Base-by-base conservation (phyloP, 2,113 vertebrate genomes). In the Philantomba maxwellii region DNA sequence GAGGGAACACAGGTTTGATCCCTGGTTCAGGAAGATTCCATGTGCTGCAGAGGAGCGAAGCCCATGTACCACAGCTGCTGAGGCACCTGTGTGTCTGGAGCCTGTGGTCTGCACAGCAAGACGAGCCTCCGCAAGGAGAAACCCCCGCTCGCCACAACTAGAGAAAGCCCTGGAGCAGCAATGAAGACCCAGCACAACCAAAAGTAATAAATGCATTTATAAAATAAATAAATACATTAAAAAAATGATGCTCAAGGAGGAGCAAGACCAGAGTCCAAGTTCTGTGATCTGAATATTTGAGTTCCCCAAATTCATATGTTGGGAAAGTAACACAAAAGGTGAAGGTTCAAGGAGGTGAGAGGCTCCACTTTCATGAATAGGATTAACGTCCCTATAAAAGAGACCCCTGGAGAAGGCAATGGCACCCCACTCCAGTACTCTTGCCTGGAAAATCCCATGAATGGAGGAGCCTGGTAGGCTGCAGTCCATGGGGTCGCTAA, bases 111-210 rank as follows among this genome's bases (percentile, higher is more conserved):
- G n/a, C 5, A 0, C 66, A 36, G n/a, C 66, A 70, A 39, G n/a
- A 39, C 5, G n/a, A 70, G 19, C 66, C n/a, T 23, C 9, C 5
- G n/a, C 66, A 36, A 36, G 1, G 2, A 70, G 64, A 70, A 36
- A 36, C 19, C n/a, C 19, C 66, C 0, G 0, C 66, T 70, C 2
- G 0, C 10, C 10, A 21, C n/a, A 70, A 39, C 66, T 70, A 39
- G 66, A 39, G 66, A 70, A 39, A 39, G 66, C n/a, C 66, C 66
- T 70, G n/a, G 19, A 39, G 66, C 66, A 70, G n/a, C 66, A 70
- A 6, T 70, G 5, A 49, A 78, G 43, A 78, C 45, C 45, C 75
- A 78, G 26, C 15, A 10, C 45, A 78, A 47, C 75, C 26, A 78
- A 17, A 49, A 39, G 39, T 14, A 75, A 78, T 30, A 30, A 30